phyloP scores from a whole-genome alignment of 2,113 vertebrate species.

The Siphamia tubifer region DNA sequence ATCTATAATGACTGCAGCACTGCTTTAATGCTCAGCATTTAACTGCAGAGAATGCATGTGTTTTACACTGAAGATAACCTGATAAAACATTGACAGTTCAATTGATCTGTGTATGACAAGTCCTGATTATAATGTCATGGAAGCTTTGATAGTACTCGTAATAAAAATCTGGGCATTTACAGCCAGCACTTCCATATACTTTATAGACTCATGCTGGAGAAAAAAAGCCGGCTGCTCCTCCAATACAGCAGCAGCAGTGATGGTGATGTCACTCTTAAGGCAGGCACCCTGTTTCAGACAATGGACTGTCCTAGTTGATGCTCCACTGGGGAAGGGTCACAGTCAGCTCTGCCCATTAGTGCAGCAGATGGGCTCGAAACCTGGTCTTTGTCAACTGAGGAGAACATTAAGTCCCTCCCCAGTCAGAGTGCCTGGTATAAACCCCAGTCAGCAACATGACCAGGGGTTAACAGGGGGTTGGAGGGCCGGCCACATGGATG shows the following conservation, averaged over 20 bases:
- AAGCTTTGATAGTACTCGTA: not conserved
- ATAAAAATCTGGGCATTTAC: not conserved
- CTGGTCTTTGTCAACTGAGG: conserved; percentile 77
- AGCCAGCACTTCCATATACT: not conserved
- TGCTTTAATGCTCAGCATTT: conserved; percentile 14
- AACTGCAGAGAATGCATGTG: not conserved
- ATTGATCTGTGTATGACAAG: no score
- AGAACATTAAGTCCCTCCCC: conserved; percentile 55
- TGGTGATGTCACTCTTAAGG: conserved; percentile 62
- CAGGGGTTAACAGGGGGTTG: conserved; percentile 35
- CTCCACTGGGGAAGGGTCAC: conserved; percentile 70
- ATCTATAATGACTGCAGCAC: conserved; percentile 49
- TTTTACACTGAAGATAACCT: not conserved
- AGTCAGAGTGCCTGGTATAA: conserved; percentile 48
- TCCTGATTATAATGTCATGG: no score
- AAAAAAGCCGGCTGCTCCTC: conserved; percentile 25
- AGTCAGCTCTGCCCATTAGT: conserved; percentile 63
- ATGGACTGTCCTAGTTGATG: conserved; percentile 69
- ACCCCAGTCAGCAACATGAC: conserved; percentile 45
- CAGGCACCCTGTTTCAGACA: conserved; percentile 65
- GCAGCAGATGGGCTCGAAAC: conserved; percentile 76
- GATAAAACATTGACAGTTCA: no score
- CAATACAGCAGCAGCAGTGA: not conserved
- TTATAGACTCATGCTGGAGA: conserved; percentile 28
- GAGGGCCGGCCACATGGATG: conserved; percentile 49